Percentiles rank a stretch among this genome's conserved stretches.
Conservation (phyloP, 2,113 vertebrate genomes). For the Actenoides hombroni region DNA sequence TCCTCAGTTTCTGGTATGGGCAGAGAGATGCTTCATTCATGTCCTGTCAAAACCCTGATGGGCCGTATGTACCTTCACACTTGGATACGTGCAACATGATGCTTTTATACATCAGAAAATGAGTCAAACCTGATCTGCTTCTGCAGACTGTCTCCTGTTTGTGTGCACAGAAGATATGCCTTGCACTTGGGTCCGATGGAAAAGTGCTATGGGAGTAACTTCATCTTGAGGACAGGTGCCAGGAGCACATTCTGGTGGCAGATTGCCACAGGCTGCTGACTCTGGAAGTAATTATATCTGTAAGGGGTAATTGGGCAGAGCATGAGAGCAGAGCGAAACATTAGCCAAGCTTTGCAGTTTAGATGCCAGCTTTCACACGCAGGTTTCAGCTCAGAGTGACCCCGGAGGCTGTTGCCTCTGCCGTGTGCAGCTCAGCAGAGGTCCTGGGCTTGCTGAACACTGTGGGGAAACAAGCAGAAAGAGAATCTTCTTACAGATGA, state of each 20-base stretch:
- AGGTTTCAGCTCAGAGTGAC: fast-evolving
- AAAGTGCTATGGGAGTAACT: not conserved
- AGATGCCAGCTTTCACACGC: fast-evolving
- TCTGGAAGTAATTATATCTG: not conserved
- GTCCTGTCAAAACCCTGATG: not conserved
- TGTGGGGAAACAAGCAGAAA: fast-evolving
- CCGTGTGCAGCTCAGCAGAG: fast-evolving
- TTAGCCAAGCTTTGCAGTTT: fast-evolving
- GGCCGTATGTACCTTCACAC: no score
- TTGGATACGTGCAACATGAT: fast-evolving
- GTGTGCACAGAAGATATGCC: not conserved
- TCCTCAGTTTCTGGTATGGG: not conserved
- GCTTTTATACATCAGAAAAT: not conserved
- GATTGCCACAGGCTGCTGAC: not conserved
- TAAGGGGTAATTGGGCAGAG: not conserved
- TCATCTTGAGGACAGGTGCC: not conserved
- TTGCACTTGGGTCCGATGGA: not conserved
- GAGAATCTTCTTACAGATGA: not conserved
- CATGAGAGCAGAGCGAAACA: fast-evolving
- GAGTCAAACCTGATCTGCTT: not conserved
- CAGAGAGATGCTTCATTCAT: fast-evolving
- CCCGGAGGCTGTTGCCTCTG: not conserved
- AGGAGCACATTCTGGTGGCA: fast-evolving
- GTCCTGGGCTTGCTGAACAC: not conserved
- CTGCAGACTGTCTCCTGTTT: not conserved